Base-by-base conservation (phyloP, 2,888 invertebrate genomes). In the Macrosoma leucophasiata region DNA sequence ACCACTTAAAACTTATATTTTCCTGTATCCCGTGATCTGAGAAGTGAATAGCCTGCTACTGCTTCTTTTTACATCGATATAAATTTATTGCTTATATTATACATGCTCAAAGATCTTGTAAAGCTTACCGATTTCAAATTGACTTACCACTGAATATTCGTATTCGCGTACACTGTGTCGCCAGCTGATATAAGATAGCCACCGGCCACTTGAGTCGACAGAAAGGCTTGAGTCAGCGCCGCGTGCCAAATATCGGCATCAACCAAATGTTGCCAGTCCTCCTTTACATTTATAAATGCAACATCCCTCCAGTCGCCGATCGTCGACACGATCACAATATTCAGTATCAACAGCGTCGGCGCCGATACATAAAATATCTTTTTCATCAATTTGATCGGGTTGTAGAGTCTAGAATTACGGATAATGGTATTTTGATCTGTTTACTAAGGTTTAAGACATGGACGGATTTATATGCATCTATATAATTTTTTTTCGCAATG, bases 371-470 rank as follows among this genome's bases (percentile, higher is more conserved):
- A 81, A 34, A 76, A 64, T 19, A 65, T 49, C 33, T 68, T 56
- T 55, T 74, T 77, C 73, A 79, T 70, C 27, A 62, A 52, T 54
- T 77, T 81, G 33, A 72, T 57, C 24, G 73, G 69, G 41, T 58
- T 71, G 52, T 70, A 77, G 41, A 79, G 64, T 30, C 82, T 82
- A 61, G 29, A 70, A 70, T 22, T 10, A n/a, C n/a, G n/a, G n/a
- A n/a, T n/a, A n/a, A n/a, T n/a, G n/a, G n/a, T n/a, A n/a, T n/a
- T n/a, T n/a, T n/a, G n/a, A n/a, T n/a, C n/a, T n/a, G n/a, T n/a
- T n/a, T n/a, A n/a, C n/a, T n/a, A n/a, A n/a, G n/a, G n/a, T n/a
- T n/a, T n/a, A n/a, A n/a, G n/a, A n/a, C n/a, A n/a, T n/a, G n/a
- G n/a, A n/a, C n/a, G n/a, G n/a, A n/a, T n/a, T n/a, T n/a, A n/a